Evolutionary conservation across 1,140 invertebrate species (phyloP).

Genomic region (Drosophila suzukii): DNA sequence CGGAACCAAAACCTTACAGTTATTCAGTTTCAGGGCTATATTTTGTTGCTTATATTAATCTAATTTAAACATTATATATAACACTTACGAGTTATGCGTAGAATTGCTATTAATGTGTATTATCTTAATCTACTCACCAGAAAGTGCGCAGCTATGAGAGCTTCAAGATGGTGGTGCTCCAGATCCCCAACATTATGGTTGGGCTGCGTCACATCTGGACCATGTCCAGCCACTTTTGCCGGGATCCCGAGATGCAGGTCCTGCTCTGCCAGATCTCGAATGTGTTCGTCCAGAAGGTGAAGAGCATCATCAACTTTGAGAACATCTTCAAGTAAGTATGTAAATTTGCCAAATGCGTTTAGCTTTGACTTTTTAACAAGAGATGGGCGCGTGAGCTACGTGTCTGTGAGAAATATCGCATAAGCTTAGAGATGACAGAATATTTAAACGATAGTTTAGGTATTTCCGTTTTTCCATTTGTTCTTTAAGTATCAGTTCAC

Average conservation of each 20-base stretch:
- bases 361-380: neutral
- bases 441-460: no score
- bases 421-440: neutral
- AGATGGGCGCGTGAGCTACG: neutral
- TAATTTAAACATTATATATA: neutral
- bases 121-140: constrained; percentile 81
- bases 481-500: no score
- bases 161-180: constrained; percentile 89
- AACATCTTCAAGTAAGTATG: constrained; percentile 89
- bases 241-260: constrained; percentile 90
- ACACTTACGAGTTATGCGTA: neutral
- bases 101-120: neutral
- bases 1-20: neutral
- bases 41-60: neutral
- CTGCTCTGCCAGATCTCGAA: constrained; percentile 92
- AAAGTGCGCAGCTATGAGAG: constrained; percentile 89
- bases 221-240: constrained; percentile 90
- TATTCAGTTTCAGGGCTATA: neutral
- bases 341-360: neutral
- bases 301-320: constrained; percentile 89
- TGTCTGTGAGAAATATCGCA: neutral
- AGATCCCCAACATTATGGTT: constrained; percentile 91
- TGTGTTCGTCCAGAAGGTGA: constrained; percentile 91
- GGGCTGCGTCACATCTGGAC: constrained; percentile 94
- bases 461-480: no score